Base-by-base conservation (phyloP, 2,113 vertebrate genomes). In the Melanerpes aurifrons region DNA sequence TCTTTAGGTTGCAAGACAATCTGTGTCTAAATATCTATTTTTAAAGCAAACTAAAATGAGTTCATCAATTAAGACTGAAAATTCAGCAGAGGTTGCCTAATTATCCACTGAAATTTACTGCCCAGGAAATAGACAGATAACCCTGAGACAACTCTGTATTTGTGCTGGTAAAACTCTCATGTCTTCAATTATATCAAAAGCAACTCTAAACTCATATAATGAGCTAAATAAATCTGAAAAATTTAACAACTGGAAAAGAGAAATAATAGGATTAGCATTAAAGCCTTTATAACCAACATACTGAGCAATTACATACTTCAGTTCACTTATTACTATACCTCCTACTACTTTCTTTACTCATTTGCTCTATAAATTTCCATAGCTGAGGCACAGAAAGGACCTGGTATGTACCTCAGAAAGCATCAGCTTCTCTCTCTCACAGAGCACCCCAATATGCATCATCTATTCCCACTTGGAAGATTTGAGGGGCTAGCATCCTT, bases 181-280 rank as follows among this genome's bases (percentile, higher is more conserved):
- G 32, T 67, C 47, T 92, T 73, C 35, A 59, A 37, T 86, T 95
- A 87, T 43, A 89, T 18, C 1, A 2, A 73, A 94, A 87, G 4
- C 40, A 72, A 82, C 31, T 45, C 71, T 91, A 58, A 92, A 69
- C 29, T 78, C 75, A 35, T 61, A 68, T 86, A 93, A 87, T 86
- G 69, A 92, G 53, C 63, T 79, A 86, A 87, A 94, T 87, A 94
- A 82, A 87, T 95, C 68, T 92, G 8, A 43, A 54, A 50, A 35
- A 90, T 94, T 86, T 83, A 94, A 76, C 50, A 87, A 56, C 53
- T 76, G 35, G 35, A 73, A 21, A 19, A 87, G 50, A 89, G 75
- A 91, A 95, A 95, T 89, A 94, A 91, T 85, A 84, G 21, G 82
- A 94, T 94, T 94, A 91, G 1, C 61, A 67, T 91, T 91, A 89